A percentile compares a stretch with the other conserved stretches of the same genome.
These are phyloP conservation scores for Oceanodroma tethys DNA, from an alignment of 2,113 vertebrate genomes.

Conservation along the genomic window DNA sequence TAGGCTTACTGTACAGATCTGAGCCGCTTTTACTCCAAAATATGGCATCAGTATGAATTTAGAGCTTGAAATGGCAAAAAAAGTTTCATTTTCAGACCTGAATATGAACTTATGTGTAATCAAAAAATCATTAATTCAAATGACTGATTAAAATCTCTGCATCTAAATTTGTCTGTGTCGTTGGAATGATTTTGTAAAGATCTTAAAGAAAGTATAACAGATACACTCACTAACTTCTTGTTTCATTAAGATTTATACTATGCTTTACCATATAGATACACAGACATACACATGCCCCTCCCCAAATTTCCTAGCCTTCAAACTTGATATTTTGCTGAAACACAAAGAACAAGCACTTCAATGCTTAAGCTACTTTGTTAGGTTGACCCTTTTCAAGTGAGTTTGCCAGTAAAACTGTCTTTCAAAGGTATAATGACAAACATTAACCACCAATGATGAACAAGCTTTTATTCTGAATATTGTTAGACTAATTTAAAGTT, in stretches of 20 bases:
- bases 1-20: background rate
- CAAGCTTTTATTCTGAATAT: background rate
- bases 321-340: background rate
- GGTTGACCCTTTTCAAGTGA: background rate
- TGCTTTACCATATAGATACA: background rate
- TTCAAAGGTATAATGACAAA: background rate
- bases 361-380: background rate
- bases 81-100: background rate
- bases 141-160: background rate
- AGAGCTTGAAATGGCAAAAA: background rate
- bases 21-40: background rate
- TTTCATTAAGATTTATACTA: background rate
- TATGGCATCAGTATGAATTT: background rate
- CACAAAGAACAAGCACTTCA: background rate
- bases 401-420: background rate
- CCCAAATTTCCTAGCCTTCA: background rate
- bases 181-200: background rate
- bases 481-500: background rate
- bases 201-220: background rate
- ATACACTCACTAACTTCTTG: background rate
- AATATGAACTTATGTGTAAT: background rate
- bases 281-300: rapidly evolving
- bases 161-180: background rate
- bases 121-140: background rate
- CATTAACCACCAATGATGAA: background rate